Evolutionary conservation across 2,797 vertebrate species (phyloP), one percentile per base, ranked within the genome.

Genomic region (Tenualosa ilisha): DNA sequence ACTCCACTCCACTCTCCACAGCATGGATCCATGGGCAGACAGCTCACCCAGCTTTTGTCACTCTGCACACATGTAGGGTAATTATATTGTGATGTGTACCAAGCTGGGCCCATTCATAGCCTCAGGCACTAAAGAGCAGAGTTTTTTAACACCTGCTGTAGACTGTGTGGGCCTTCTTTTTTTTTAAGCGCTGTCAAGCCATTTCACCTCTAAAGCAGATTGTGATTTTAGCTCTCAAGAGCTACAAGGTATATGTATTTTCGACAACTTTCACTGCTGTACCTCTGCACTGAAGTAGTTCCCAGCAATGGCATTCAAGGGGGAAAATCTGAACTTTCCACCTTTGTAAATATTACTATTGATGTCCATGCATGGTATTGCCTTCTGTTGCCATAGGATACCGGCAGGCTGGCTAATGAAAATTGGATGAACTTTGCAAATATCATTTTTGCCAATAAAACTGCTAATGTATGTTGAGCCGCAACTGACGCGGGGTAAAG

Each of bases 61-160:
- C 91, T 88, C 86, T 89, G 85, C 82, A 79, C 89, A 92, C 90
- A 93, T 90, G 72, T 79, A 43, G 72, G 72, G 89, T 95, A 95
- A 95, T 95, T 94, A 94, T 93, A 92, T 92, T 86, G 89, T 85
- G 86, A 89, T 89, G 85, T 89, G 88, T 88, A 82, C 81, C 86
- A 91, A 90, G 86, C 90, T 86, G 53, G 87, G 86, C 82, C 90
- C 91, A 89, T 92, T 92, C 92, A 92, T 7, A 37, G 65, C 37
- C 72, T 5, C 11, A 17, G 72, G 72, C 72, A 79, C 72, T 22
- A 72, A 72, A 37, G 65, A 17, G 11, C 40, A 20, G 40, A 40
- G 13, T 46, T 79, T 46, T 17, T 46, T 20, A 46, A 17, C 22
- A 43, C 72, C 40, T 43, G 15, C 72, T 79, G 15, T 17, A 43